Percentiles rank a stretch among this genome's conserved stretches.
Evolutionary conservation across 2,888 invertebrate species (phyloP).

Genomic region (Macrophya alboannulata): DNA sequence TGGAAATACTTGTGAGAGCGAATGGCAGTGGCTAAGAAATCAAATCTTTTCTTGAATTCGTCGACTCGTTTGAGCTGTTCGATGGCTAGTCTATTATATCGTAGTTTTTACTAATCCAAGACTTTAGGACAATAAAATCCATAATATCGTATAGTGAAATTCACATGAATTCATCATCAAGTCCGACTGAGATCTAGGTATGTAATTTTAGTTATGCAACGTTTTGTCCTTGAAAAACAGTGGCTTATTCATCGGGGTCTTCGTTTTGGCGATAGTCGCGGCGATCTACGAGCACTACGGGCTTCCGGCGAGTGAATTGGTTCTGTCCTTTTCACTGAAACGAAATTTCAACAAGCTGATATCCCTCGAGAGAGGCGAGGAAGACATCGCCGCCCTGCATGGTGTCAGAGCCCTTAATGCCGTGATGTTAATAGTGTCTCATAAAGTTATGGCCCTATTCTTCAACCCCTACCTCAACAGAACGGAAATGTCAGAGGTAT

Average conservation of each 20-base stretch:
- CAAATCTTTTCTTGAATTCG: neutral
- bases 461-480: slow-evolving; percentile 86
- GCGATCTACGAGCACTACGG: slow-evolving; percentile 77
- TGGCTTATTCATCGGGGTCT: slow-evolving; percentile 80
- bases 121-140: too few species aligned
- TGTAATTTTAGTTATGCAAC: neutral
- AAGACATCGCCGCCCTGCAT: slow-evolving; percentile 85
- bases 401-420: slow-evolving; percentile 87
- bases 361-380: slow-evolving; percentile 80
- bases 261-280: slow-evolving; percentile 77
- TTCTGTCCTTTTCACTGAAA: slow-evolving; percentile 84
- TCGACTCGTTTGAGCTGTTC: too few species aligned
- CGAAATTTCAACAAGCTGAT: slow-evolving; percentile 83
- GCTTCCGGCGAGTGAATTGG: slow-evolving; percentile 76
- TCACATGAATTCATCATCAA: too few species aligned
- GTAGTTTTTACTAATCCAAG: too few species aligned
- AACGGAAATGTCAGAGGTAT: slow-evolving; percentile 85
- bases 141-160: too few species aligned
- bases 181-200: too few species aligned
- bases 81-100: too few species aligned
- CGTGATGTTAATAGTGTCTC: slow-evolving; percentile 84
- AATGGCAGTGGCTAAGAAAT: neutral
- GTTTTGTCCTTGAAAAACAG: slow-evolving; percentile 68
- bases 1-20: neutral
- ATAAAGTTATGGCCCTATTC: slow-evolving; percentile 88